These are phyloP conservation scores for Leptopilina drosophilae DNA, from an alignment of 2,888 invertebrate species.

Conservation along the genomic window DNA sequence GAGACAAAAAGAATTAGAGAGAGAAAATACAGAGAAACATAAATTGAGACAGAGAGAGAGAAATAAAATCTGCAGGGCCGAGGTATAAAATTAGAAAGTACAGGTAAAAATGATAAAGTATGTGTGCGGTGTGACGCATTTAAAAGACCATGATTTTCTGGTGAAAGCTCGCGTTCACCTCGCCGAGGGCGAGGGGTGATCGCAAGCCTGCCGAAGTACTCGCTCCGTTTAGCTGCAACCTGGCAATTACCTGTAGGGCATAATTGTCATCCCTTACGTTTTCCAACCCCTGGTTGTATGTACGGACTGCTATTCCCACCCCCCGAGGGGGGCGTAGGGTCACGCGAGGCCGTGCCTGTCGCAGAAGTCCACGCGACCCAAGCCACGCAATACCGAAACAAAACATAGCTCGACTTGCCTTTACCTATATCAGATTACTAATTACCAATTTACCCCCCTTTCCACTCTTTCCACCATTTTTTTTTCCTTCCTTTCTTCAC, in stretches of 20 bases:
- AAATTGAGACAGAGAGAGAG: too few species aligned
- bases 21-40: not conserved
- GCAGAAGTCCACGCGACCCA: conserved; percentile 75
- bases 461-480: conserved; percentile 37
- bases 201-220: conserved; percentile 59
- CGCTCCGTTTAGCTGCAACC: conserved; percentile 73
- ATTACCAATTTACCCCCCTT: conserved; percentile 74
- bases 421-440: conserved; percentile 75
- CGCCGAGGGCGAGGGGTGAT: conserved; percentile 57
- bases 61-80: conserved; percentile 30
- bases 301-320: conserved; percentile 53
- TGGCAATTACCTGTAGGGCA: conserved; percentile 75
- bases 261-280: conserved; percentile 76
- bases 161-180: conserved; percentile 67
- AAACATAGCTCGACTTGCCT: conserved; percentile 68
- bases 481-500: not conserved
- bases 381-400: conserved; percentile 75
- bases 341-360: conserved; percentile 77
- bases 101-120: conserved; percentile 33
- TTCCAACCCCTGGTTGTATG: conserved; percentile 61
- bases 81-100: conserved; percentile 41
- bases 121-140: conserved; percentile 65
- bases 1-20: not conserved
- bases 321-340: conserved; percentile 65
- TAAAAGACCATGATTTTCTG: conserved; percentile 70